Conservation (phyloP, 1,140 invertebrate genomes). For the Drosophila obscura region DNA sequence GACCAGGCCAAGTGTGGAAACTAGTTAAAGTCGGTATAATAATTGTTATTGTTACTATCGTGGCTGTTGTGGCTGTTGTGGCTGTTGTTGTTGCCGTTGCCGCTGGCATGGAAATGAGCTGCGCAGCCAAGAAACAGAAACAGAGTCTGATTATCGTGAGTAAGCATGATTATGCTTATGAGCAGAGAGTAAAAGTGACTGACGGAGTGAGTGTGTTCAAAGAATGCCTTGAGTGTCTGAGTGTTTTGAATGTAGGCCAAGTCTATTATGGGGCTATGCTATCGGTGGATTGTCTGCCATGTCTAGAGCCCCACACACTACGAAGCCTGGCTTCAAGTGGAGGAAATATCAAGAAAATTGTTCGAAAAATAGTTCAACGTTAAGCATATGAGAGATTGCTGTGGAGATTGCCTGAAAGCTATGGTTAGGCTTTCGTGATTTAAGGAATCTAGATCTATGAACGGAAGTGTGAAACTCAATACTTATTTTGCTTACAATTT, state of each 20-base stretch:
- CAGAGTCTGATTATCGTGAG: constrained; percentile 77
- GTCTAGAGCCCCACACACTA: constrained; percentile 38
- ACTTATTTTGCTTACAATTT: no score
- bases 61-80: constrained; percentile 25
- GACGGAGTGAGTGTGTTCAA: constrained; percentile 31
- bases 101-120: constrained; percentile 73
- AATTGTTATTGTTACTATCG: constrained; percentile 73
- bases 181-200: constrained; percentile 74
- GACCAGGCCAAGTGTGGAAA: constrained; percentile 81
- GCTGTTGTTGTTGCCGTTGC: constrained; percentile 45
- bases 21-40: constrained; percentile 78
- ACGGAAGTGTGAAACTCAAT: no score
- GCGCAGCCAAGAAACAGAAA: constrained; percentile 50
- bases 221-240: constrained; percentile 62
- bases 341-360: constrained; percentile 45
- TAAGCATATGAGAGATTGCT: constrained; percentile 32
- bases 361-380: constrained; percentile 30
- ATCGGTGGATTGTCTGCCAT: constrained; percentile 42
- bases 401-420: constrained; percentile 4
- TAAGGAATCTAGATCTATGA: no score
- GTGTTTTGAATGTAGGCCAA: constrained; percentile 65
- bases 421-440: no score
- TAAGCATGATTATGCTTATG: constrained; percentile 79
- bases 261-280: constrained; percentile 63
- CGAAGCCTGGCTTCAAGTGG: constrained; percentile 25